These are phyloP conservation scores for Sminthopsis crassicaudata DNA, from an alignment of 2,113 vertebrate species.

Conservation along the genomic window DNA sequence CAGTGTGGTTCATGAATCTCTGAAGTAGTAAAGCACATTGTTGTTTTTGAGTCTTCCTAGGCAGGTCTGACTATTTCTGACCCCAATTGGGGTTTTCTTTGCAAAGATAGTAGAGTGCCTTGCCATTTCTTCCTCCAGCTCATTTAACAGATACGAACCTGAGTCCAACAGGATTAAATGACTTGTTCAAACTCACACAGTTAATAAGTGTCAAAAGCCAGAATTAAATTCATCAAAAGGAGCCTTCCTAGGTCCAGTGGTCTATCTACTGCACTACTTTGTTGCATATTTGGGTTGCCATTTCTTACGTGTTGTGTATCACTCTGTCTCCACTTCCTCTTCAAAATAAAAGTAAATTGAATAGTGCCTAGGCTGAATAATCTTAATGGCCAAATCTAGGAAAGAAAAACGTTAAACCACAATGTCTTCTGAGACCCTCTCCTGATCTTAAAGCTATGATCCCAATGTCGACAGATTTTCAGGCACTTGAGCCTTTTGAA, in stretches of 20 bases:
- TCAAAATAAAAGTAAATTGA: neutral
- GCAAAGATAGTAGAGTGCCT: neutral
- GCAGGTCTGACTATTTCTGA: neutral
- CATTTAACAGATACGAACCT: neutral
- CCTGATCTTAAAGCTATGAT: neutral
- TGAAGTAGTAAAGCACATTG: neutral
- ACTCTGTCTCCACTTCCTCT: neutral
- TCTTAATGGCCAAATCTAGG: neutral
- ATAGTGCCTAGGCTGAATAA: neutral
- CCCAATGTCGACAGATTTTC: neutral
- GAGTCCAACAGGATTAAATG: neutral
- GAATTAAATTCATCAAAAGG: neutral
- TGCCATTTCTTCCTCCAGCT: neutral
- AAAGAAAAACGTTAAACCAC: neutral
- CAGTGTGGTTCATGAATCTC: neutral
- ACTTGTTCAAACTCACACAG: neutral
- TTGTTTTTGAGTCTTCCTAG: neutral
- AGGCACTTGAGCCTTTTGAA: constrained; percentile 3
- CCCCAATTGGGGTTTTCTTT: neutral
- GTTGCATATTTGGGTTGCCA: neutral
- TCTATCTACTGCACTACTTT: too few relatives aligned
- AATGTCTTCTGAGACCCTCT: neutral
- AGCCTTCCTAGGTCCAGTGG: too few relatives aligned
- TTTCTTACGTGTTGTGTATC: neutral
- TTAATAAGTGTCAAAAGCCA: neutral